phyloP scores from a whole-genome alignment of 2,797 vertebrate genomes.

The Nasua narica region DNA sequence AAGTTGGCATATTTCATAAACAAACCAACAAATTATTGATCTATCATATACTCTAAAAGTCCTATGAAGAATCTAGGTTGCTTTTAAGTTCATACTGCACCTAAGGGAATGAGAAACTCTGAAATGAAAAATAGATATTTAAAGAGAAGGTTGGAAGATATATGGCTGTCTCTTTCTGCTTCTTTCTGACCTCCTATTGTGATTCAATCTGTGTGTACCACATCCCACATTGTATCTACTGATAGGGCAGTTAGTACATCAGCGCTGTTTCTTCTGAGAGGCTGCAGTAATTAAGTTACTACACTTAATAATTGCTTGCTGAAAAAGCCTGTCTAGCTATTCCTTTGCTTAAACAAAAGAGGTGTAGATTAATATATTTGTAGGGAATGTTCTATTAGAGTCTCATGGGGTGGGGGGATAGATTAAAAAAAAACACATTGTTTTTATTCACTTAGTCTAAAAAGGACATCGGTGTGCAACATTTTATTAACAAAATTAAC shows the following conservation, averaged over 20 bases:
- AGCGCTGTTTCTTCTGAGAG: constrained; percentile 13
- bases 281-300: constrained; percentile 59
- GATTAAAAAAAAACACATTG: constrained; percentile 34
- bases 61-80: constrained; percentile 85
- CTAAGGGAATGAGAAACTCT: constrained; percentile 84
- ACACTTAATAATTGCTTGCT: constrained; percentile 55
- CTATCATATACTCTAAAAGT: constrained; percentile 86
- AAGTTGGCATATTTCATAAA: constrained; percentile 91
- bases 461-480: background rate
- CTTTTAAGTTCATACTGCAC: constrained; percentile 84
- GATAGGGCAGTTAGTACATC: background rate
- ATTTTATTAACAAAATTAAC: background rate
- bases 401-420: background rate
- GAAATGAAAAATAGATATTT: constrained; percentile 85
- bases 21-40: constrained; percentile 90
- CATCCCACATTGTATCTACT: constrained; percentile 24
- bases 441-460: constrained; percentile 20
- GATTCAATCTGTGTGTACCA: constrained; percentile 69
- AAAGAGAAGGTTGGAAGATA: constrained; percentile 78
- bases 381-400: background rate
- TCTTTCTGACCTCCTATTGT: constrained; percentile 58
- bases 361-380: constrained; percentile 29
- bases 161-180: constrained; percentile 66
- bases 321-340: constrained; percentile 4
- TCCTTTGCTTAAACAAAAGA: constrained; percentile 40